Conservation (phyloP, 2,113 vertebrate genomes). For the Lethenteron reissneri region DNA sequence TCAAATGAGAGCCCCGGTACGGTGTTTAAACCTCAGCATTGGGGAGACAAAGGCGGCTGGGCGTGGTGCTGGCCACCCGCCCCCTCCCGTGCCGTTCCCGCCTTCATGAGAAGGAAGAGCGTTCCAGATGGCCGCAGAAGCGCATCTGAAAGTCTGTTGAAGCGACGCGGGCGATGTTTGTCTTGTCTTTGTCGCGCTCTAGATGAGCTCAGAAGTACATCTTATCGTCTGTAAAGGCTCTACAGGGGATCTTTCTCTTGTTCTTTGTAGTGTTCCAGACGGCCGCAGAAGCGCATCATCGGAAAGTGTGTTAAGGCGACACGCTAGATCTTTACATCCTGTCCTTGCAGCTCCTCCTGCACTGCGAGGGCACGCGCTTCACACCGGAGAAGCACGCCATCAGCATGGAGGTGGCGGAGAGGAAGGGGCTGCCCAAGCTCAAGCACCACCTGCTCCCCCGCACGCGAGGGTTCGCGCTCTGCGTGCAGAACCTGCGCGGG, state of each 20-base stretch:
- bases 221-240: neutral
- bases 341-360: conserved; percentile 56
- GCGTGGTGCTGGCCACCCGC: too few relatives aligned
- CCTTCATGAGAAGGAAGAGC: too few relatives aligned
- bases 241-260: neutral
- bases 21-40: too few relatives aligned
- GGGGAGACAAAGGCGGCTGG: too few relatives aligned
- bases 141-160: too few relatives aligned
- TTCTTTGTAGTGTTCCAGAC: too few relatives aligned
- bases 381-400: conserved; percentile 69
- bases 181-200: neutral
- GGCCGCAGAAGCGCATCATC: neutral
- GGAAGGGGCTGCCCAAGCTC: conserved; percentile 71
- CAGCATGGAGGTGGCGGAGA: conserved; percentile 83
- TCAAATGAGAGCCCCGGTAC: too few relatives aligned
- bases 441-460: conserved; percentile 80
- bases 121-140: too few relatives aligned
- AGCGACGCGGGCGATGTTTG: too few relatives aligned
- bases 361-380: conserved; percentile 82
- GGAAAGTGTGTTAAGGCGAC: neutral
- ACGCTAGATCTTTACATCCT: conserved; percentile 5
- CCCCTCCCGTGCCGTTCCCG: too few relatives aligned
- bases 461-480: conserved; percentile 75
- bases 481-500: conserved; percentile 66
- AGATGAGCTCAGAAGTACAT: neutral